Base-by-base conservation (phyloP, 2,797 vertebrate genomes). In the Miichthys miiuy region DNA sequence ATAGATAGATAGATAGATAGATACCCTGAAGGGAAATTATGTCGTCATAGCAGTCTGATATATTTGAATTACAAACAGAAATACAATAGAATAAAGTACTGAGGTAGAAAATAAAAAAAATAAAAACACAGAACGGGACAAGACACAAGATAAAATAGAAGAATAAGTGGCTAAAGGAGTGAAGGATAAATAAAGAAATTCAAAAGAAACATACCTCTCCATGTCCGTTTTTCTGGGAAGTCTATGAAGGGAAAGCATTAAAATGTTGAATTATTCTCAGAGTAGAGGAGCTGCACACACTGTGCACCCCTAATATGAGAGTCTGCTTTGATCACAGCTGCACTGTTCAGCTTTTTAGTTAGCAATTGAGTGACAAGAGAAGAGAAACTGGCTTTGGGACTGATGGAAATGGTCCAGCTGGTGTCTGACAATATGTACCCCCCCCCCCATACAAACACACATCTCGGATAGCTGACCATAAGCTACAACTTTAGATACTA, bases 181-280 rank as follows among this genome's bases (percentile, higher is more conserved):
- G 3, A 65, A 12, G 5, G 0, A 68, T 16, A 41, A 67, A 41
- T 0, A 23, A 3, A 0, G 54, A n/a, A 81, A 8, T 54, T 1
- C n/a, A n/a, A 41, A 10, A 46, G 4, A 77, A 41, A 70, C 69
- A 94, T 91, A 99, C 98, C 98, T 97, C 94, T 99, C 98, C 96
- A 99, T 98, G 92, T 99, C 98, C 2, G 98, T 98, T 94, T 99
- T 99, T 80, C 98, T 96, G 69, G 98, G 98, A 50, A 99, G 96
- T 54, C 98, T 99, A 13, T 54, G 9, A n/a, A 84, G 73, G 86
- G 74, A 11, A 75, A 82, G 83, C 47, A 82, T 12, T 21, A 8
- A 46, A 79, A 58, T 0, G 1, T 58, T 55, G 11, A 12, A 11
- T 44, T 5, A 58, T 69, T 7, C 3, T 46, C 2, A 46, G 44